Conservation (phyloP, 1,140 invertebrate genomes). For the Rhyzopertha dominica region DNA sequence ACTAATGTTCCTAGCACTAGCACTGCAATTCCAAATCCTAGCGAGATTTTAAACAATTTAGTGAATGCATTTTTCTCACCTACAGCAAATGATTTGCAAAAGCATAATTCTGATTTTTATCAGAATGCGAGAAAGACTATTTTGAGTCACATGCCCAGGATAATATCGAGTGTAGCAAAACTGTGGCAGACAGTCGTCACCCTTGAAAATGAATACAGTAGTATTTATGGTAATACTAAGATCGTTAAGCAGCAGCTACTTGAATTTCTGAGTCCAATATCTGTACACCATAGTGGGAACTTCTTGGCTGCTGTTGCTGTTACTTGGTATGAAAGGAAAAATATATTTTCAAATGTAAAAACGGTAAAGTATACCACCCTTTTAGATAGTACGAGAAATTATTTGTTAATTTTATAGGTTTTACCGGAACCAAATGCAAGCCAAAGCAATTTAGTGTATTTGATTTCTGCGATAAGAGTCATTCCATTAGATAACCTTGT, state of each 20-base stretch:
- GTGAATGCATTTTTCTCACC: conserved; percentile 66
- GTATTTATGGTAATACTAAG: conserved; percentile 57
- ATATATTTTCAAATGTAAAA: conserved; percentile 47
- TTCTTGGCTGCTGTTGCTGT: conserved; percentile 83
- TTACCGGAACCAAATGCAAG: conserved; percentile 63
- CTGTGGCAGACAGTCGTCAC: conserved; percentile 69
- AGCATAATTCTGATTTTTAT: conserved; percentile 48
- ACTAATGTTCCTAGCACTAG: conserved; percentile 49
- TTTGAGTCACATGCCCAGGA: conserved; percentile 73
- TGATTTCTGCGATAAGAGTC: conserved; percentile 75
- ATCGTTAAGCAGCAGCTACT: conserved; percentile 73
- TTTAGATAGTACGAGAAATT: too few relatives aligned
- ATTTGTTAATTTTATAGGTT: conserved; percentile 45
- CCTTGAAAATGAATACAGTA: conserved; percentile 44
- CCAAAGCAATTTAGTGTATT: conserved; percentile 72
- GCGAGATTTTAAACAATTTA: conserved; percentile 75
- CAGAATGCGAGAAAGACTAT: conserved; percentile 66
- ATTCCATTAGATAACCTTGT: conserved; percentile 82
- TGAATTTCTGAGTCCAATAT: conserved; percentile 82
- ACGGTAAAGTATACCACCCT: conserved; percentile 42
- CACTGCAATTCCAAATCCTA: conserved; percentile 50
- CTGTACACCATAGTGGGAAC: conserved; percentile 75
- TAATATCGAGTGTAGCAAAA: conserved; percentile 72
- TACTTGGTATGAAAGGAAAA: conserved; percentile 77
- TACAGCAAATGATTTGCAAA: conserved; percentile 27